These are phyloP conservation scores for Zophobas atratus DNA, from an alignment of 1,140 invertebrate species.

Conservation along the genomic window DNA sequence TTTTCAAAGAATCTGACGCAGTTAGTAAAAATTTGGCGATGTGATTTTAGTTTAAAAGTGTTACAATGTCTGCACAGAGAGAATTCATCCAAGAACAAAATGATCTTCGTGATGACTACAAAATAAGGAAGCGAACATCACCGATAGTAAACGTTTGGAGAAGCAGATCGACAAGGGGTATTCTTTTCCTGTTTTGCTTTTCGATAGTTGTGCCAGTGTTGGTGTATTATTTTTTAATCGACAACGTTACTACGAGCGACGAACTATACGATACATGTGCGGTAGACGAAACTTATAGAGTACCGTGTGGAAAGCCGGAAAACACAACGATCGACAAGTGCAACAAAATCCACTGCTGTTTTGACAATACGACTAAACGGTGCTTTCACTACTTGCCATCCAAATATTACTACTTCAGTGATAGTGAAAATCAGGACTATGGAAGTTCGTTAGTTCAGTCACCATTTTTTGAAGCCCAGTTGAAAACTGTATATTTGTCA, in stretches of 20 bases:
- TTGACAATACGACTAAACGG: slow-evolving; percentile 52
- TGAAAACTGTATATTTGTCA: slow-evolving; percentile 5
- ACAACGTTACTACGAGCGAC: slow-evolving; percentile 20
- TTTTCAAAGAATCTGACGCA: too few relatives aligned
- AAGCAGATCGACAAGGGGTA: background rate
- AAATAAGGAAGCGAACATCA: slow-evolving; percentile 10
- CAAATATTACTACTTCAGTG: slow-evolving; percentile 50
- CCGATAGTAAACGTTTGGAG: background rate
- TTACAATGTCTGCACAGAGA: too few relatives aligned
- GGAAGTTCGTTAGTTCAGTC: slow-evolving; percentile 2
- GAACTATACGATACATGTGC: slow-evolving; percentile 53
- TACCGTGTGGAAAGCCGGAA: slow-evolving; percentile 58
- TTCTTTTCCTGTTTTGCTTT: slow-evolving; percentile 17
- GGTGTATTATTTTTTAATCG: slow-evolving; percentile 50
- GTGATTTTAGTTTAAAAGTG: too few relatives aligned
- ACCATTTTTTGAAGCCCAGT: slow-evolving; percentile 43
- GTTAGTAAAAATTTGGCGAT: too few relatives aligned
- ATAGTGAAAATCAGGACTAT: slow-evolving; percentile 13
- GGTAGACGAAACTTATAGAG: slow-evolving; percentile 54
- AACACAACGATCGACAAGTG: slow-evolving; percentile 50
- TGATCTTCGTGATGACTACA: slow-evolving; percentile 34
- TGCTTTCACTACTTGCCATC: slow-evolving; percentile 64
- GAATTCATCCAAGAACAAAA: slow-evolving; percentile 27
- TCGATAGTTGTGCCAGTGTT: slow-evolving; percentile 46
- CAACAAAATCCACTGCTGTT: slow-evolving; percentile 57